Evolutionary conservation across 2,113 vertebrate species (phyloP), one percentile per base, ranked within the genome.

Genomic region (Myiagra hebetior): DNA sequence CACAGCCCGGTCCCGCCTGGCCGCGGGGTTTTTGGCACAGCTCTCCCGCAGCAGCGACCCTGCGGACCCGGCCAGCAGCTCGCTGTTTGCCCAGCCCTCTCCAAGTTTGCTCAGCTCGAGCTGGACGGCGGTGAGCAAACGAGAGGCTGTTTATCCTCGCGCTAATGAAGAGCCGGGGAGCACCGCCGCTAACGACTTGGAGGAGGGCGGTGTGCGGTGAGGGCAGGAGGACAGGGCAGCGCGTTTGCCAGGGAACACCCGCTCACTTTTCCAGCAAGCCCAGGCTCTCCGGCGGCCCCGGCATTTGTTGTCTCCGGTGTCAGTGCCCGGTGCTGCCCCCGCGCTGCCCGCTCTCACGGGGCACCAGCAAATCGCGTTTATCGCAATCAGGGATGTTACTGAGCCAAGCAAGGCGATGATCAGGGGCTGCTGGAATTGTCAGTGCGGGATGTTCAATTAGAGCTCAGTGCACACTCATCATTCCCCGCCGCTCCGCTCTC

Each of bases 21-120:
- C 2, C 6, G 18, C 2, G 9, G 52, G 18, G 13, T 4, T 57
- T 27, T 18, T 50, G 93, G 91, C 21, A 16, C 80, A 1, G 35
- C 91, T 89, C 95, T 88, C 95, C 93, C 86, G 60, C 90, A 76
- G 88, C 57, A 50, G 65, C 11, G 93, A 64, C 95, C 64, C 78
- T 33, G 57, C 96, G 74, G 96, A 91, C 92, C 94, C 20, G 94
- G 92, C 94, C 76, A 41, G 95, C 97, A 75, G 91, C 93, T 95
- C 95, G 87, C 67, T 97, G 96, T 97, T 98, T 98, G 96, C 85
- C 95, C 90, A 79, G 78, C 85, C 80, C 97, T 97, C 91, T 96
- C 96, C 96, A 91, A 77, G 96, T 97, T 96, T 98, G 97, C 96
- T 95, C 7, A 95, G 96, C 68, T 31, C 23, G 18, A 78, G 96